Conservation (phyloP, 2,888 invertebrate genomes). For the Eilema sororculum region DNA sequence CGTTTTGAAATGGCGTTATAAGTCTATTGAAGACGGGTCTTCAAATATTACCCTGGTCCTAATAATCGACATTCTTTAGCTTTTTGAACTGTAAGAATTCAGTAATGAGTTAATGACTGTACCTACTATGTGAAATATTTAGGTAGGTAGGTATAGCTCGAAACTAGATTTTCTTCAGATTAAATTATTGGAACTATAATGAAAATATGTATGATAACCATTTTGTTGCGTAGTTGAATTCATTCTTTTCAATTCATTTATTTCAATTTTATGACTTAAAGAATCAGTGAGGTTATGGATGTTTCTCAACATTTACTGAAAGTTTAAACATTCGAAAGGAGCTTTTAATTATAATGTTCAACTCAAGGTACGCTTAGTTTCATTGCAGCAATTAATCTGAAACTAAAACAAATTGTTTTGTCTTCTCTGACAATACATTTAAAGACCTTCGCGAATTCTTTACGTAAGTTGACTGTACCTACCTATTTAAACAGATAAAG, state of each 20-base stretch:
- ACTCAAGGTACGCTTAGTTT: conserved; percentile 24
- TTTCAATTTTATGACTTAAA: background rate
- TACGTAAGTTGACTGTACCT: conserved; percentile 41
- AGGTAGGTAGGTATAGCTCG: too few relatives aligned
- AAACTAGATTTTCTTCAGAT: too few relatives aligned
- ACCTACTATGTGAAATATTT: too few relatives aligned
- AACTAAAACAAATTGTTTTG: conserved; percentile 17
- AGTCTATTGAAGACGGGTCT: background rate
- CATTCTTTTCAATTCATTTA: too few relatives aligned
- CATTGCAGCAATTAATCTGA: conserved; percentile 30
- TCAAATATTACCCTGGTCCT: too few relatives aligned
- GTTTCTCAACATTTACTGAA: background rate
- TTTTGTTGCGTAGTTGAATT: too few relatives aligned
- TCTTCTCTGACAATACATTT: conserved; percentile 15
- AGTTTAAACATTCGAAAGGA: background rate
- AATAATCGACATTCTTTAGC: too few relatives aligned
- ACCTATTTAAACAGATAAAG: conserved; percentile 17
- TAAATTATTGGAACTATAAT: too few relatives aligned
- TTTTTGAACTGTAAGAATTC: too few relatives aligned
- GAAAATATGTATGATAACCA: too few relatives aligned
- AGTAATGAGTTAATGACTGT: too few relatives aligned
- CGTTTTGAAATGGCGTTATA: background rate
- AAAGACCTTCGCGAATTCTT: conserved; percentile 34
- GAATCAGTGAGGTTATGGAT: background rate
- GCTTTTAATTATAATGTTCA: conserved; percentile 25